phyloP scores from a whole-genome alignment of 2,888 invertebrate genomes.

The Beris morrisii region DNA sequence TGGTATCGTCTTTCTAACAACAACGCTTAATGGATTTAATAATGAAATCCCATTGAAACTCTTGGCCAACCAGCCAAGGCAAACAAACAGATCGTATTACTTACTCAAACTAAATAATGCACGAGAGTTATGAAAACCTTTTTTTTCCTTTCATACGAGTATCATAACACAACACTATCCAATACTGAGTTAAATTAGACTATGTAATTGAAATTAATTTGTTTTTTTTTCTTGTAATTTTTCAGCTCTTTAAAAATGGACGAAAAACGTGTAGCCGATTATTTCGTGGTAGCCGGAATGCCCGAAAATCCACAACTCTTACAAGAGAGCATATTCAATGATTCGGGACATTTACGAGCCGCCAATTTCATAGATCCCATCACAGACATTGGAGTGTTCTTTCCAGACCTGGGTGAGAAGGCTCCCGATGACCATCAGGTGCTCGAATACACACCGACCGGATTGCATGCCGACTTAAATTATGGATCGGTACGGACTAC shows the following conservation, averaged over 20 bases:
- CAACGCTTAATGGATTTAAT: no score
- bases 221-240: no score
- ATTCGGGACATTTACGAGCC: constrained; percentile 78
- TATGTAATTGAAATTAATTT: no score
- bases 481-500: constrained; percentile 94
- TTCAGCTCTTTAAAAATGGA: constrained; percentile 63
- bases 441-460: constrained; percentile 76
- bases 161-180: no score
- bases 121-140: no score
- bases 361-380: constrained; percentile 88
- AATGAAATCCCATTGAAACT: no score
- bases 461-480: constrained; percentile 91
- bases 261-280: constrained; percentile 90
- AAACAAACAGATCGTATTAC: no score
- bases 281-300: constrained; percentile 97
- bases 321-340: constrained; percentile 72
- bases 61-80: no score
- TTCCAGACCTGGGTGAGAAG: constrained; percentile 84
- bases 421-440: constrained; percentile 76
- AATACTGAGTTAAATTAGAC: no score
- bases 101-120: no score
- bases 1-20: no score
- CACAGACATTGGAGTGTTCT: constrained; percentile 90
- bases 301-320: constrained; percentile 78
- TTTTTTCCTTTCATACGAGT: no score